Percentiles rank a stretch among this genome's conserved stretches.
Evolutionary conservation across 2,113 vertebrate species (phyloP).

Genomic region (Octodon degus): DNA sequence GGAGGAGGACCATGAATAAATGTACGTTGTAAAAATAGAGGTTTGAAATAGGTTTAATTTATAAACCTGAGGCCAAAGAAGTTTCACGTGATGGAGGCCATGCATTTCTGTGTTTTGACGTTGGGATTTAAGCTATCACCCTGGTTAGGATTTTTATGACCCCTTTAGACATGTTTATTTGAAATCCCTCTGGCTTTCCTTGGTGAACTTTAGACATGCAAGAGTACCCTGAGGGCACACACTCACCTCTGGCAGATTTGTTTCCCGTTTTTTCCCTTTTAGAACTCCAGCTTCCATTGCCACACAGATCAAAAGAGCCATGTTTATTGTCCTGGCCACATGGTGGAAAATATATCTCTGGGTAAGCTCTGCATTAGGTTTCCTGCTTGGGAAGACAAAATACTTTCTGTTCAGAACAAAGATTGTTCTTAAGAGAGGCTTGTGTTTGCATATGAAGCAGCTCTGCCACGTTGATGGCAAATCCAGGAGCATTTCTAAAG

Average conservation of each 20-base stretch:
- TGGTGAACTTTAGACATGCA: conserved; percentile 86
- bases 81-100: conserved; percentile 80
- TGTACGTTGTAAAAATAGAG: conserved; percentile 73
- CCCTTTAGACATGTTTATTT: conserved; percentile 86
- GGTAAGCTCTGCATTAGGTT: conserved; percentile 75
- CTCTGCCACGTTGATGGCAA: conserved; percentile 80
- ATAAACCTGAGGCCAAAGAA: conserved; percentile 77
- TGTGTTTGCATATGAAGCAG: conserved; percentile 76
- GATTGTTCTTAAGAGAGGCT: conserved; percentile 78
- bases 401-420: conserved; percentile 85
- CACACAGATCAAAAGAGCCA: conserved; percentile 85
- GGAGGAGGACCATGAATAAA: conserved; percentile 65
- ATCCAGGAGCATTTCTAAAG: conserved; percentile 80
- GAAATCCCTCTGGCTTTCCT: conserved; percentile 80
- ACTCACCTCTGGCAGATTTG: conserved; percentile 84
- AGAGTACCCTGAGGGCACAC: conserved; percentile 79
- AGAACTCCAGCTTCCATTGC: conserved; percentile 79
- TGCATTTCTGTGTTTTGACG: conserved; percentile 86
- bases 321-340: conserved; percentile 86
- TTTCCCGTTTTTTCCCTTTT: conserved; percentile 78
- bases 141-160: conserved; percentile 84
- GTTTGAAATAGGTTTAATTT: conserved; percentile 83
- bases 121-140: conserved; percentile 82
- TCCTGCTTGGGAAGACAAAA: conserved; percentile 85
- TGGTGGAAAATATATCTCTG: conserved; percentile 82